phyloP scores from a whole-genome alignment of 1,140 invertebrate species.

The Heliconius eleuchia region DNA sequence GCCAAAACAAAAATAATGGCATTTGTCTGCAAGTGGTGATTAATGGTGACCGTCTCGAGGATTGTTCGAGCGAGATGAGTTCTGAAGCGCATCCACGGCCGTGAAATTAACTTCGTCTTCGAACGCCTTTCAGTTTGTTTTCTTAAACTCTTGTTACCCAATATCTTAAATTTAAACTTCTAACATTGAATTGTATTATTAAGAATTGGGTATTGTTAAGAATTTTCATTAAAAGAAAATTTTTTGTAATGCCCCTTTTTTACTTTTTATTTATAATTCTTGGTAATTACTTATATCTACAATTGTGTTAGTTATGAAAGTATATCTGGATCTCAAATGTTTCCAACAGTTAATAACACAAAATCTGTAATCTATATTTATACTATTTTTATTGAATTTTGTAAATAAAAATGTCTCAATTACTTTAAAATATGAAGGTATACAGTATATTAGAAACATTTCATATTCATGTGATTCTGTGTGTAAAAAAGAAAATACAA shows the following conservation, averaged over 20 bases:
- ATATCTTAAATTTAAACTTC: constrained; percentile 7
- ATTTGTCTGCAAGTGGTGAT: constrained; percentile 57
- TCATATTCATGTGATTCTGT: too few relatives aligned
- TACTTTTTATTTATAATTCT: not conserved
- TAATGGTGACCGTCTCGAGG: constrained; percentile 65
- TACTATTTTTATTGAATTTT: too few relatives aligned
- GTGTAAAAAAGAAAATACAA: too few relatives aligned
- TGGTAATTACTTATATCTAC: not conserved
- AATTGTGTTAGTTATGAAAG: too few relatives aligned
- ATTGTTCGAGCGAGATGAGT: constrained; percentile 73
- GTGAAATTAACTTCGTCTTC: constrained; percentile 13
- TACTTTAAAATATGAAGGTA: too few relatives aligned
- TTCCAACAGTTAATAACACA: too few relatives aligned
- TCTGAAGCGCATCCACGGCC: constrained; percentile 70
- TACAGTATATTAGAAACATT: too few relatives aligned
- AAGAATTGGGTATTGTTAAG: not conserved
- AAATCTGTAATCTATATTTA: too few relatives aligned
- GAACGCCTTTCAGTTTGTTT: constrained; percentile 10
- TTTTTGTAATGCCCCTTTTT: not conserved
- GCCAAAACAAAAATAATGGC: constrained; percentile 15
- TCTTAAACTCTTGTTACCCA: constrained; percentile 13
- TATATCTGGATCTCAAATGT: too few relatives aligned
- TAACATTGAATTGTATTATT: not conserved
- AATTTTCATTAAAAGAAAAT: not conserved
- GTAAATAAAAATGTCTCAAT: too few relatives aligned